Conservation (phyloP, 2,888 invertebrate species). For the Holacanthella duospinosa region DNA sequence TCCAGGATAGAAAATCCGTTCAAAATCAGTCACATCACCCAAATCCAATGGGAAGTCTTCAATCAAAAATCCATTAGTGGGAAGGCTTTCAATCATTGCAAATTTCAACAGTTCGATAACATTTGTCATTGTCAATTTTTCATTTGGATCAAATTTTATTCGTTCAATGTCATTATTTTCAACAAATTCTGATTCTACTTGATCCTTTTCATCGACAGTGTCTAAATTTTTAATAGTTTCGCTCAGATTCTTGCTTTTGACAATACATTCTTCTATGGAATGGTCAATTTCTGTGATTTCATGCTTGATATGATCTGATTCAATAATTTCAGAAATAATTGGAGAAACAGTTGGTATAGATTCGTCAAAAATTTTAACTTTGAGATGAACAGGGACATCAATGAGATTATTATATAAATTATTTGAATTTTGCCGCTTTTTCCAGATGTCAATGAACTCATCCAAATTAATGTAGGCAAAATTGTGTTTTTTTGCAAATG, state of each 20-base stretch:
- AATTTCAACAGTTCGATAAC: constrained; percentile 27
- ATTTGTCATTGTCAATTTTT: constrained; percentile 12
- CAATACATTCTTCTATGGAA: too few species aligned
- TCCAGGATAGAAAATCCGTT: constrained; percentile 23
- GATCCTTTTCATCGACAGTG: neutral
- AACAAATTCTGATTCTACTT: neutral
- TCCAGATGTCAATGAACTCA: constrained; percentile 24
- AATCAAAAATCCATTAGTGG: constrained; percentile 24
- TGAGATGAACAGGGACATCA: neutral
- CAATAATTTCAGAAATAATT: neutral
- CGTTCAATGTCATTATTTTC: neutral
- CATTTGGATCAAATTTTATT: neutral
- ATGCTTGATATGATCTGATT: neutral
- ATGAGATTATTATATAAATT: neutral
- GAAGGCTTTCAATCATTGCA: constrained; percentile 27
- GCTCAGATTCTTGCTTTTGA: too few species aligned
- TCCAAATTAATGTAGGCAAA: constrained; percentile 25
- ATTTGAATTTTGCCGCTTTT: neutral
- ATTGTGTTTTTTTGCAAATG: constrained; percentile 20
- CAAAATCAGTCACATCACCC: constrained; percentile 22
- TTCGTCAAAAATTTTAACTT: neutral
- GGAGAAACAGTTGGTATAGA: neutral
- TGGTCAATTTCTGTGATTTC: too few species aligned
- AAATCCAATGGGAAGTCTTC: constrained; percentile 24
- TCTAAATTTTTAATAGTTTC: neutral